Conservation (phyloP, 1,140 invertebrate genomes). For the Ips typographus region DNA sequence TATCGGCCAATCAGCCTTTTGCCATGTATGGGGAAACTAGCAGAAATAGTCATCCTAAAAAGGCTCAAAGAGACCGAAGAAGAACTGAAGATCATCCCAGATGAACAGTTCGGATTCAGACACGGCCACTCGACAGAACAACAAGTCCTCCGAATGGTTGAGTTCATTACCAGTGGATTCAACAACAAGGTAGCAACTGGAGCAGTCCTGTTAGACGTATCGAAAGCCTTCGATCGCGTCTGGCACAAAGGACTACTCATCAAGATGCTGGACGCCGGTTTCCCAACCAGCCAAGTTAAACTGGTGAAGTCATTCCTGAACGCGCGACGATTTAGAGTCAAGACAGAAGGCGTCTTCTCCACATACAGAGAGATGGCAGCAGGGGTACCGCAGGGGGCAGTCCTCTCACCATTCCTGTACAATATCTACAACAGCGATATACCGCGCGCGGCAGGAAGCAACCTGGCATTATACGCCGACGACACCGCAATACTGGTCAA, state of each 20-base stretch:
- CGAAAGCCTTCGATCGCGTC: conserved; percentile 49
- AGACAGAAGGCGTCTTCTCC: conserved; percentile 32
- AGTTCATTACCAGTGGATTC: conserved; percentile 7
- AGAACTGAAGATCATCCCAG: conserved; percentile 38
- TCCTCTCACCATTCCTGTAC: conserved; percentile 39
- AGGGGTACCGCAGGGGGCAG: conserved; percentile 43
- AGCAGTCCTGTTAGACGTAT: conserved; percentile 42
- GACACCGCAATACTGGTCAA: conserved; percentile 1
- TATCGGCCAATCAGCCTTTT: conserved; percentile 43
- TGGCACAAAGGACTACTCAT: conserved; percentile 45
- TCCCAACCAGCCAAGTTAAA: conserved; percentile 29
- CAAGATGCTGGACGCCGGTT: conserved; percentile 38
- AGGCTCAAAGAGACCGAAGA: conserved; percentile 20
- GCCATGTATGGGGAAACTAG: conserved; percentile 34
- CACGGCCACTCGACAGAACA: conserved; percentile 26
- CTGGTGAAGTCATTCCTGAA: conserved; percentile 41
- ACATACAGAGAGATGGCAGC: conserved; percentile 30
- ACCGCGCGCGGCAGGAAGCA: neutral
- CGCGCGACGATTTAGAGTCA: conserved; percentile 41
- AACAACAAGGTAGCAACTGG: conserved; percentile 33
- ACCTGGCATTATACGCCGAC: neutral
- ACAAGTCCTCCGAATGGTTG: conserved; percentile 13
- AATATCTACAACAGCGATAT: conserved; percentile 38
- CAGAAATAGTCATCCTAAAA: conserved; percentile 37
- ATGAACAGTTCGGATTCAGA: conserved; percentile 42